These are phyloP conservation scores for Gryon sp. DNA, from an alignment of 1,140 invertebrate species.

Conservation along the genomic window DNA sequence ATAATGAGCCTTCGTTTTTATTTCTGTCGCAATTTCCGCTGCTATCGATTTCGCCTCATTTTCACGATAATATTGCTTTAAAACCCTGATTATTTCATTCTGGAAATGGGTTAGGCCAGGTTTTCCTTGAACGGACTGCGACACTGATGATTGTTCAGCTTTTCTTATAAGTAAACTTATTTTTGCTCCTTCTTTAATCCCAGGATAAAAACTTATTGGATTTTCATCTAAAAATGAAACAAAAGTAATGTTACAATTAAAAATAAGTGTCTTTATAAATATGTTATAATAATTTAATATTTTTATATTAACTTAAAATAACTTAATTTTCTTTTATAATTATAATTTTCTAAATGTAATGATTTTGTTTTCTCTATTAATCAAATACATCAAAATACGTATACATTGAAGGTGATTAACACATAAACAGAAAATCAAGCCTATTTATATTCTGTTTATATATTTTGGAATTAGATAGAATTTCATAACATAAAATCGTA, in stretches of 20 bases:
- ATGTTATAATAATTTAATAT: too few species aligned
- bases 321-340: too few species aligned
- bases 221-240: conserved; percentile 72
- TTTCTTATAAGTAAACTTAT: conserved; percentile 75
- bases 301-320: too few species aligned
- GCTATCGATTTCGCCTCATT: conserved; percentile 75
- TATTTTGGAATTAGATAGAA: too few species aligned
- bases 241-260: neutral
- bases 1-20: conserved; percentile 75
- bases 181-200: conserved; percentile 76
- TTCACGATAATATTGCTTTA: conserved; percentile 75
- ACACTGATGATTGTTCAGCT: conserved; percentile 8
- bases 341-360: too few species aligned
- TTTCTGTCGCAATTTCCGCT: conserved; percentile 74
- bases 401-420: too few species aligned
- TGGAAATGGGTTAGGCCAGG: conserved; percentile 67
- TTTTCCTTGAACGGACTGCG: conserved; percentile 47
- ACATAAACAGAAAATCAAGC: too few species aligned
- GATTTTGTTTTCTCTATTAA: too few species aligned
- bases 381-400: too few species aligned
- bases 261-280: too few species aligned
- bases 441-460: too few species aligned
- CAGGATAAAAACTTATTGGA: conserved; percentile 76
- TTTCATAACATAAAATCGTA: too few species aligned
- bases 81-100: conserved; percentile 73